Percentiles rank a stretch among this genome's conserved stretches.
These are phyloP conservation scores for Sussaba pulchella DNA, from an alignment of 2,888 invertebrate species.

Conservation along the genomic window DNA sequence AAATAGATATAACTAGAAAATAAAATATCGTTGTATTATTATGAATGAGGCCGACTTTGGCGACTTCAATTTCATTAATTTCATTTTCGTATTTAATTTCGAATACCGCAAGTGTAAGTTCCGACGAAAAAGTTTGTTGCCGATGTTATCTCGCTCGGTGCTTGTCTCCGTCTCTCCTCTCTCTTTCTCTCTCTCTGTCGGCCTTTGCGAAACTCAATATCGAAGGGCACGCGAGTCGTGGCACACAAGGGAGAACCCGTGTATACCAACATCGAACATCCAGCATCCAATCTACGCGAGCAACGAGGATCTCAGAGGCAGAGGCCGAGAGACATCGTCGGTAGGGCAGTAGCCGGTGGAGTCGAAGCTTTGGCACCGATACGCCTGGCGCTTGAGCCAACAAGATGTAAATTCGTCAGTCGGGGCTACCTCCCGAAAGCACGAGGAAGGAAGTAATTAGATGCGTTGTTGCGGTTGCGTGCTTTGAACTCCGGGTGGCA, in stretches of 20 bases:
- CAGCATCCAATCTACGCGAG: slow-evolving; percentile 73
- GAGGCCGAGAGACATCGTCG: background rate
- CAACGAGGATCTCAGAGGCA: slow-evolving; percentile 18
- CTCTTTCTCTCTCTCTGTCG: background rate
- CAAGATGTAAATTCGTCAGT: slow-evolving; percentile 81
- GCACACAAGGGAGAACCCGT: slow-evolving; percentile 11
- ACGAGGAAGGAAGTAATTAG: slow-evolving; percentile 82
- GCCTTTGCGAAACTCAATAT: background rate
- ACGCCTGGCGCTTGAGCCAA: slow-evolving; percentile 80
- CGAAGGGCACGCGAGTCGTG: slow-evolving; percentile 1
- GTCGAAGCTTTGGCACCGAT: slow-evolving; percentile 63
- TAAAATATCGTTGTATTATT: too few relatives aligned
- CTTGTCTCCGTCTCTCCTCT: too few relatives aligned
- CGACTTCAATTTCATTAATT: too few relatives aligned
- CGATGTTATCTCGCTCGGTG: too few relatives aligned
- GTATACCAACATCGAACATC: background rate
- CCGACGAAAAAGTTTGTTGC: too few relatives aligned
- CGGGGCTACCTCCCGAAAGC: slow-evolving; percentile 73
- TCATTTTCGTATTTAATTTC: too few relatives aligned
- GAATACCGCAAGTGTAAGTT: too few relatives aligned
- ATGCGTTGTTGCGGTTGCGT: slow-evolving; percentile 81
- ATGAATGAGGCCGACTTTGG: too few relatives aligned
- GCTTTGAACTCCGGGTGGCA: slow-evolving; percentile 79
- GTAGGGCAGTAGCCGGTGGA: slow-evolving; percentile 1
- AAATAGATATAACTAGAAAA: too few relatives aligned